phyloP scores from a whole-genome alignment of 2,797 vertebrate genomes.

The Chelmon rostratus region DNA sequence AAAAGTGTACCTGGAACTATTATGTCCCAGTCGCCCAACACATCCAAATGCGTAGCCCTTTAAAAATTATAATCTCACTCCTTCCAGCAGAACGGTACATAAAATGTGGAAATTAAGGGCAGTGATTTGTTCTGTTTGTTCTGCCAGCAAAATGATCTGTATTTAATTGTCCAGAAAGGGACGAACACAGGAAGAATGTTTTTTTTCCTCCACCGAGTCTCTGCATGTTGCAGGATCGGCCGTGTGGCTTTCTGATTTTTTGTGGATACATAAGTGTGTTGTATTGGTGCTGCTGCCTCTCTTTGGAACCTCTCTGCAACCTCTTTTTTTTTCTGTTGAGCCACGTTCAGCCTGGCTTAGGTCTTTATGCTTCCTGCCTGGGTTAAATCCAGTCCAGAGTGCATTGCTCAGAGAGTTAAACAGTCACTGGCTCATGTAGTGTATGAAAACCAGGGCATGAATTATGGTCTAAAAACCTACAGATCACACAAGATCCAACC shows the following conservation, averaged over 20 bases:
- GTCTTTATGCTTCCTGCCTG: constrained; percentile 40
- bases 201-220: too few species aligned
- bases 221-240: constrained; percentile 32
- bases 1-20: neutral
- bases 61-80: neutral
- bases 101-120: neutral
- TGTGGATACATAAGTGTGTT: constrained; percentile 17
- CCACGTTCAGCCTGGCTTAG: constrained; percentile 48
- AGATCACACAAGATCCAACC: constrained; percentile 48
- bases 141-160: neutral
- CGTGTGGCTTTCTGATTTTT: constrained; percentile 35
- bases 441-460: constrained; percentile 49
- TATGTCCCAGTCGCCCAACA: neutral
- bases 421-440: constrained; percentile 46
- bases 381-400: constrained; percentile 66
- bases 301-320: constrained; percentile 27
- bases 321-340: constrained; percentile 26
- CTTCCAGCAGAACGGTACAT: neutral
- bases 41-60: neutral
- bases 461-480: constrained; percentile 44
- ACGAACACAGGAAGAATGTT: constrained; percentile 2
- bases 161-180: constrained; percentile 15
- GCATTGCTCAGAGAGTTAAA: constrained; percentile 53
- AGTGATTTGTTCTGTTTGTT: neutral
- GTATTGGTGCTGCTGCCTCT: constrained; percentile 25